Conservation (phyloP, 2,888 invertebrate genomes). For the Drosophila peninsularis region DNA sequence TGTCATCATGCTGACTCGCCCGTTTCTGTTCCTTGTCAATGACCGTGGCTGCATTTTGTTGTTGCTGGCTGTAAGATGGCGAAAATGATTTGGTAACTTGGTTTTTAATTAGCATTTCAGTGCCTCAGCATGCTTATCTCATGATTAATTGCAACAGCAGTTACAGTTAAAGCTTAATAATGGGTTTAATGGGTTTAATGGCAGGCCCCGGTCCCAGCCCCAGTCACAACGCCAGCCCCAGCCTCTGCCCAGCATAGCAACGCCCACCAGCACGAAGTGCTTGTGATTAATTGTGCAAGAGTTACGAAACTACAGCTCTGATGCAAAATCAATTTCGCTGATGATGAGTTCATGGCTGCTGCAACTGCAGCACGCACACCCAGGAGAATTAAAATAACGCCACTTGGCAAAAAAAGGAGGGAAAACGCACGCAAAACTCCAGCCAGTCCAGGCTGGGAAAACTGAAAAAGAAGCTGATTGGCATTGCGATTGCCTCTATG, state of each 20-base stretch:
- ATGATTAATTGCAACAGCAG: conserved; percentile 73
- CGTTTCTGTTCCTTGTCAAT: conserved; percentile 65
- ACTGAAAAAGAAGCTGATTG: conserved; percentile 49
- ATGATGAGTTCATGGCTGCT: conserved; percentile 39
- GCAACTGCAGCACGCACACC: conserved; percentile 58
- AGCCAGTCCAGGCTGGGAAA: conserved; percentile 24
- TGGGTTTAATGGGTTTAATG: conserved; percentile 58
- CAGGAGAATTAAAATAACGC: conserved; percentile 65
- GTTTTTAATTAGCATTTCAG: conserved; percentile 75
- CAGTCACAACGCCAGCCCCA: conserved; percentile 9
- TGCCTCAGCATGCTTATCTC: conserved; percentile 70
- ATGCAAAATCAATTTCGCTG: conserved; percentile 72
- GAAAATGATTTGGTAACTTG: conserved; percentile 65
- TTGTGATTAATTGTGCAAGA: conserved; percentile 69
- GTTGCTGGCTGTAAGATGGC: conserved; percentile 40
- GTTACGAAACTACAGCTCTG: conserved; percentile 46
- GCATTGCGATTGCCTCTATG: conserved; percentile 44
- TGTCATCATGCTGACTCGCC: conserved; percentile 69
- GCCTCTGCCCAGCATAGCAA: conserved; percentile 41
- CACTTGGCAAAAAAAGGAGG: conserved; percentile 40
- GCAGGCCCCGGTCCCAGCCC: conserved; percentile 15
- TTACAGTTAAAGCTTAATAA: conserved; percentile 75
- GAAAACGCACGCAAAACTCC: conserved; percentile 48
- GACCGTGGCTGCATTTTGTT: conserved; percentile 66
- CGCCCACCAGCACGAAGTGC: conserved; percentile 69